Conservation (phyloP, 2,113 vertebrate genomes). For the Morphnarchus princeps region DNA sequence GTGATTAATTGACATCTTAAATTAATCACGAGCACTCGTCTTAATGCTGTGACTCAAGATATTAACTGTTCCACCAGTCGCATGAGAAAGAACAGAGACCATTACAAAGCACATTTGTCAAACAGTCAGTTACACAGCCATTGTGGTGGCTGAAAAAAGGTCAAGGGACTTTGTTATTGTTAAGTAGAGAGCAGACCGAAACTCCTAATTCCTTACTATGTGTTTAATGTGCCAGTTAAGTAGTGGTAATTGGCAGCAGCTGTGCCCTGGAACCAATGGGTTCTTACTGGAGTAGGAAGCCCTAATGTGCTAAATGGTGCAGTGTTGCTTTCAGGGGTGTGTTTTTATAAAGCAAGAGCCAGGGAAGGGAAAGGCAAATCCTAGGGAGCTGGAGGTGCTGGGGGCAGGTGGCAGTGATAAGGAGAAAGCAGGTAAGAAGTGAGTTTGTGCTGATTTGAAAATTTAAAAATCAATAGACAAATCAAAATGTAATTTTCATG, state of each 20-base stretch:
- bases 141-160: slow-evolving; percentile 62
- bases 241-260: slow-evolving; percentile 73
- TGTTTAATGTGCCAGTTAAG: slow-evolving; percentile 75
- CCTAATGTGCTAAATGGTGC: slow-evolving; percentile 48
- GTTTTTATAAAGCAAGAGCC: not conserved
- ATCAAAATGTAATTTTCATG: not conserved
- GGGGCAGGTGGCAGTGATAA: not conserved
- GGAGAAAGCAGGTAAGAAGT: not conserved
- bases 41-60: slow-evolving; percentile 53
- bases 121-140: slow-evolving; percentile 62
- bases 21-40: slow-evolving; percentile 47
- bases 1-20: slow-evolving; percentile 66
- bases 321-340: not conserved
- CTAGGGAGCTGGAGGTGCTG: slow-evolving; percentile 45
- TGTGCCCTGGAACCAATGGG: slow-evolving; percentile 63
- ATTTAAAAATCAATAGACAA: not conserved
- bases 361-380: not conserved
- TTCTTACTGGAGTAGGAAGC: slow-evolving; percentile 21
- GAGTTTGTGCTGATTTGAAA: not conserved
- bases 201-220: slow-evolving; percentile 64
- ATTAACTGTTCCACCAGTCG: slow-evolving; percentile 64
- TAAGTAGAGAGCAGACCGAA: slow-evolving; percentile 61
- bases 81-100: slow-evolving; percentile 70
- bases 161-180: slow-evolving; percentile 69
- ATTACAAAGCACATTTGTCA: slow-evolving; percentile 67